Conservation (phyloP, 1,140 invertebrate genomes). For the Cyphomyrmex costatus region DNA sequence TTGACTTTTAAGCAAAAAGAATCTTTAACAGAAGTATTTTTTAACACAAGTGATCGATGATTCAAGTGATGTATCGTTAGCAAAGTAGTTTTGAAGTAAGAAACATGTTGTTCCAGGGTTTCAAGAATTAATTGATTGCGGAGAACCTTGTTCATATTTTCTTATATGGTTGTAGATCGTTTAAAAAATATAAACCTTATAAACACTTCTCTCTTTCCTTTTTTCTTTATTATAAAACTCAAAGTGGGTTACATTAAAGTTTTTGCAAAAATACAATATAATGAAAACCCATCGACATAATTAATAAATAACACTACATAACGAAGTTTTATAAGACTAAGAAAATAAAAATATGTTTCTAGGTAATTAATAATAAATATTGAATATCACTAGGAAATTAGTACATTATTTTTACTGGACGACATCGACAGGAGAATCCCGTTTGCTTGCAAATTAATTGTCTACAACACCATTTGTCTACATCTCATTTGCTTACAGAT, state of each 20-base stretch:
- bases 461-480: too few relatives aligned
- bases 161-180: not conserved
- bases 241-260: not conserved
- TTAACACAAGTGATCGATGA: constrained; percentile 27
- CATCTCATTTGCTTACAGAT: too few relatives aligned
- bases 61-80: constrained; percentile 36
- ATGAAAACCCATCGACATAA: not conserved
- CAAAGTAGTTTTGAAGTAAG: constrained; percentile 37
- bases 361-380: not conserved
- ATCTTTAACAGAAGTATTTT: constrained; percentile 29
- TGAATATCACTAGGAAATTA: not conserved
- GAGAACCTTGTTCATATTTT: not conserved
- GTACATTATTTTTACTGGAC: too few relatives aligned
- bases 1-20: constrained; percentile 36
- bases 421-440: too few relatives aligned
- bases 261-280: not conserved
- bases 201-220: not conserved
- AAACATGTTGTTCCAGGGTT: constrained; percentile 34
- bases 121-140: constrained; percentile 41
- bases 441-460: too few relatives aligned
- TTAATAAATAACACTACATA: not conserved
- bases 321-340: not conserved
- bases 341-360: not conserved
- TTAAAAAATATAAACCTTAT: constrained; percentile 9
- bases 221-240: constrained; percentile 11